Base-by-base conservation (phyloP, 1,140 invertebrate species). In the Lycorma delicatula region DNA sequence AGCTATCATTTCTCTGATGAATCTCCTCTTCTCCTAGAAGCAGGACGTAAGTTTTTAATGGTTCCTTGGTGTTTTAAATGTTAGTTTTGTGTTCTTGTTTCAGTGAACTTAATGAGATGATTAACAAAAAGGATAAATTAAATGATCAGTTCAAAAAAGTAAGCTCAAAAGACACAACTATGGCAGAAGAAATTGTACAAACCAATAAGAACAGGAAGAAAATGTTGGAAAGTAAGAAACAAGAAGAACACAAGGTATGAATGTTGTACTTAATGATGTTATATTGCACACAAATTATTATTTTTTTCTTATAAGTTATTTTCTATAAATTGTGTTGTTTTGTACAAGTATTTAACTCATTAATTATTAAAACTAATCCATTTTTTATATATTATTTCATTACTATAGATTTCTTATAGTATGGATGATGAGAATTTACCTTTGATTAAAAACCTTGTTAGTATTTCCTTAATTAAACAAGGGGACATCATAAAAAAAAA, bases 201-300 rank as follows among this genome's bases (percentile, higher is more conserved):
- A 75, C 75, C 22, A 83, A 82, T 64, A 79, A 86, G 70, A 76
- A 81, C 63, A 71, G 83, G 68, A 84, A 88, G 73, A 79, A 81
- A 65, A 75, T 79, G 9, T 77, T 78, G 41, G 72, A 75, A 23
- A 69, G 80, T 46, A 64, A 81, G 1, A 76, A 81, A 50, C 62
- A 68, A 51, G 68, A 75, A 63, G 70, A 69, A 58, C 56, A 66
- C 41, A 64, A 65, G 34, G 60, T 66, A 59, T 38, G 49, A 26
- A 38, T 60, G 27, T 59, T 50, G 47, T 46, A 31, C 22, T 11
- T n/a, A 23, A 13, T 56, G 11, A 51, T 13, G 6, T 55, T 50
- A 13, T 9, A 53, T 6, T 7, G 4, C 6, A 7, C 9, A 22
- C 20, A 27, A 50, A 50, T 11, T 6, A 50, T 7, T 50, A 18